Conservation (phyloP, 1,140 invertebrate species). For the Temnothorax curvispinosus region DNA sequence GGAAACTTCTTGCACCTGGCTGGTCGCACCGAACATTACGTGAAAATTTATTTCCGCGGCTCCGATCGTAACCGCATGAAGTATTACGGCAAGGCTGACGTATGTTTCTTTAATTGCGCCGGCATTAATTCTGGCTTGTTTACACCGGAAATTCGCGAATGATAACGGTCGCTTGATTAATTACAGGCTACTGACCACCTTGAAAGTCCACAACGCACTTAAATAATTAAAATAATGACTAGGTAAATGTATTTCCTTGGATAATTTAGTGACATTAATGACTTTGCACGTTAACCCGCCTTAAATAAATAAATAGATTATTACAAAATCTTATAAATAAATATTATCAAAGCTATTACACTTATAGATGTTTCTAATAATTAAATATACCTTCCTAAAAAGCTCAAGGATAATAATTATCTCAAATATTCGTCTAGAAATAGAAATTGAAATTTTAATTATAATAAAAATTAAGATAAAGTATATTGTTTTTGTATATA, state of each 20-base stretch:
- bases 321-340: neutral
- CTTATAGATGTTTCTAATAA: neutral
- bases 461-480: neutral
- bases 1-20: conserved; percentile 62
- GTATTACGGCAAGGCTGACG: conserved; percentile 33
- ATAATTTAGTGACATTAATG: neutral
- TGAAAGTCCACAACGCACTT: neutral
- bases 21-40: conserved; percentile 38
- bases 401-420: neutral
- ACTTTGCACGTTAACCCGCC: neutral
- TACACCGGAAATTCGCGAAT: conserved; percentile 20
- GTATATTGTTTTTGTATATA: neutral
- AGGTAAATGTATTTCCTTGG: neutral
- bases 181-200: neutral
- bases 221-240: conserved; percentile 35
- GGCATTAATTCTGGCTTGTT: conserved; percentile 45
- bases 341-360: neutral
- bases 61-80: conserved; percentile 46
- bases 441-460: neutral
- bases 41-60: conserved; percentile 57
- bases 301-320: neutral
- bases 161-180: conserved; percentile 49
- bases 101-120: conserved; percentile 52
- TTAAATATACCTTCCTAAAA: neutral
- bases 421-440: neutral